Evolutionary conservation across 2,888 invertebrate species (phyloP).

Genomic region (Calameuta idolon): DNA sequence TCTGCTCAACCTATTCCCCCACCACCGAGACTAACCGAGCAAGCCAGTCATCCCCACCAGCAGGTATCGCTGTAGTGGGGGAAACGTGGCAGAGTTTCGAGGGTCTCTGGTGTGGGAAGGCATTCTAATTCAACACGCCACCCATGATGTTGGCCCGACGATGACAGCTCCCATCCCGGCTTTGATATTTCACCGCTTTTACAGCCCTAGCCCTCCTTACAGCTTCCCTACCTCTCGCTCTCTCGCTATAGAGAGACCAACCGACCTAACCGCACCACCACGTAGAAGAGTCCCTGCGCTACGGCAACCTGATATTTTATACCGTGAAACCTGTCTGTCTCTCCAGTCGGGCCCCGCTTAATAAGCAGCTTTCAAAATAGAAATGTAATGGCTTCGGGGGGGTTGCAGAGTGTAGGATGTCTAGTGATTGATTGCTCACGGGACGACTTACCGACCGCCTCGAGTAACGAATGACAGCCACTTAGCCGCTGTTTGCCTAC

Average conservation of each 20-base stretch:
- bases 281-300: constrained; percentile 48
- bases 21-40: constrained; percentile 55
- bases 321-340: constrained; percentile 67
- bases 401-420: constrained; percentile 34
- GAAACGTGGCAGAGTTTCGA: constrained; percentile 48
- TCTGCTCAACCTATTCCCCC: constrained; percentile 38
- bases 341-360: constrained; percentile 62
- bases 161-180: constrained; percentile 68
- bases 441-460: constrained; percentile 65
- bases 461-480: constrained; percentile 67
- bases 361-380: constrained; percentile 68
- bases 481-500: constrained; percentile 67
- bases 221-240: constrained; percentile 24
- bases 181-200: constrained; percentile 68
- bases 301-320: constrained; percentile 66
- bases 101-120: constrained; percentile 57
- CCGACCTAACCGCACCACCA: constrained; percentile 49
- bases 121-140: constrained; percentile 68
- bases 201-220: constrained; percentile 44
- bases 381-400: constrained; percentile 62
- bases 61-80: constrained; percentile 62
- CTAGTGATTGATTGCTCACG: constrained; percentile 67
- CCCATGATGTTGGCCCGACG: constrained; percentile 68
- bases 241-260: constrained; percentile 19
- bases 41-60: constrained; percentile 67